Base-by-base conservation (phyloP, 2,113 vertebrate species). In the Lasiurus cinereus region DNA sequence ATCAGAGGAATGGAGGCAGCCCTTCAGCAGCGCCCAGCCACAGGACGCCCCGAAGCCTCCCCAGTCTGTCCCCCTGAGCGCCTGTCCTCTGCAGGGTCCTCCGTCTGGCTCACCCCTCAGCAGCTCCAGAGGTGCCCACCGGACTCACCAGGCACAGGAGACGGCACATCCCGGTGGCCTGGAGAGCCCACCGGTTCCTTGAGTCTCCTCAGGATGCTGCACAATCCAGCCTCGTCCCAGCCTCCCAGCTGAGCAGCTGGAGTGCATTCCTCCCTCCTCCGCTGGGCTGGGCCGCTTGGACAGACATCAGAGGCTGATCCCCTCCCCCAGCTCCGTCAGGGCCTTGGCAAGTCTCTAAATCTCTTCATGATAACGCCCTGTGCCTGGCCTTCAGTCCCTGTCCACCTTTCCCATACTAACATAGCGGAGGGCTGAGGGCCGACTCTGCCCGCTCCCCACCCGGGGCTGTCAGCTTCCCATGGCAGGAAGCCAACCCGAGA, bases 131-230 rank as follows among this genome's bases (percentile, higher is more conserved):
- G 56, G 27, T 8, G 67, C 16, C 9, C 0, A 39, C 9, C n/a
- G 22, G 54, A n/a, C 56, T 16, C 8, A 10, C 46, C 5, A 5
- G 50, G 31, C 18, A 16, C 76, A 31, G 14, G 54, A 73, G 15
- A 21, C 14, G 2, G 11, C 27, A 6, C 4, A 4, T 13, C 15
- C 12, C 5, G 6, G 21, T 15, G 54, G 46, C 62, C 74, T 52
- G 10, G 10, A 64, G 6, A 77, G n/a, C 39, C 33, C 64, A n/a
- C 18, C 0, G n/a, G 18, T 4, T 73, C 16, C 77, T 1, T 0
- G 19, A 0, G 10, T n/a, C 50, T 52, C 5, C 43, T 33, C 46
- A 16, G 3, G 59, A 15, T 0, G 0, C 10, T 46, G 56, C 18
- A 9, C 27, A 9, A 8, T 19, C 5, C 22, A 3, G 2, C 50